These are phyloP conservation scores for Drosophila hamatofila DNA, from an alignment of 2,888 invertebrate species.

Conservation along the genomic window DNA sequence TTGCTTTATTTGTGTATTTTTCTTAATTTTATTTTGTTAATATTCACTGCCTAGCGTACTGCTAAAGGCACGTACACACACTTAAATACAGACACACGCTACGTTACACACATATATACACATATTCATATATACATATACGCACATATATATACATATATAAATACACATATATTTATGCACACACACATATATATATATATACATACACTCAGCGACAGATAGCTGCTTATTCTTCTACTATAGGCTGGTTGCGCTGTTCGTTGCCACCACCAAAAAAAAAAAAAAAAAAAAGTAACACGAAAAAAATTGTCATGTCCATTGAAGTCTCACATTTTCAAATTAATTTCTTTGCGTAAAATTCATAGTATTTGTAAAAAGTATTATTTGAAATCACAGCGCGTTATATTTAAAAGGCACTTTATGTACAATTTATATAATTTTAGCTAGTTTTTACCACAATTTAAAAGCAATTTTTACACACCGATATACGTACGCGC, in stretches of 20 bases:
- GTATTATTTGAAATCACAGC: slow-evolving; percentile 61
- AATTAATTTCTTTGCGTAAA: slow-evolving; percentile 74
- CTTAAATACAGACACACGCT: slow-evolving; percentile 42
- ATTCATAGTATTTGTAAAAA: slow-evolving; percentile 54
- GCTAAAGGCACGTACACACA: slow-evolving; percentile 51
- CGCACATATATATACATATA: not conserved
- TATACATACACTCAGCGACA: slow-evolving; percentile 47
- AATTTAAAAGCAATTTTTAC: slow-evolving; percentile 82
- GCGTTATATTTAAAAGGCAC: slow-evolving; percentile 65
- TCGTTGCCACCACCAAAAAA: slow-evolving; percentile 77
- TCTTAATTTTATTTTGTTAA: slow-evolving; percentile 53
- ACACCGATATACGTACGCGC: slow-evolving; percentile 80
- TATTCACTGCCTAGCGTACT: slow-evolving; percentile 64
- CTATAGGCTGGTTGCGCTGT: slow-evolving; percentile 59
- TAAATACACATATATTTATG: not conserved
- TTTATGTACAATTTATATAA: slow-evolving; percentile 73
- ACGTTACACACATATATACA: slow-evolving; percentile 1
- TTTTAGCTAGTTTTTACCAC: slow-evolving; percentile 77
- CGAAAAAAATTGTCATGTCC: slow-evolving; percentile 73
- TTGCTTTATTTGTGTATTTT: slow-evolving; percentile 30
- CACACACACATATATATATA: slow-evolving; percentile 13
- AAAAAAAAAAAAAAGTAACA: slow-evolving; percentile 46
- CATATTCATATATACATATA: not conserved
- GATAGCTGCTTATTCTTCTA: slow-evolving; percentile 70
- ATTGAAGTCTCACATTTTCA: slow-evolving; percentile 82